Base-by-base conservation (phyloP, 2,888 invertebrate species). In the Tetranychus truncatus region DNA sequence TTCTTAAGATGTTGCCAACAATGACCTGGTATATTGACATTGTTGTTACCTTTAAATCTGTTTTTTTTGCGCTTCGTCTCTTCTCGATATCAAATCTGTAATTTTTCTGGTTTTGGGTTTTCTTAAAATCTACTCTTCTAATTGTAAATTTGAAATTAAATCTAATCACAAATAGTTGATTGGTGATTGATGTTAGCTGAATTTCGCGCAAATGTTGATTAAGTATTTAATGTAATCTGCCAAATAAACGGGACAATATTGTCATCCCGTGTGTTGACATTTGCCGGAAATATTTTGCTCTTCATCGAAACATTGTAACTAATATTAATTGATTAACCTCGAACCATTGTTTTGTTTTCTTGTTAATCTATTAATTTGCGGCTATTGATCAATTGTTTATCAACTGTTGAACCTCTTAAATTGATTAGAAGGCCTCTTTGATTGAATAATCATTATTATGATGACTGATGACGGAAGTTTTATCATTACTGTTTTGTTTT, bases 361-460 rank as follows among this genome's bases (percentile, higher is more conserved):
- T 34, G 34, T 34, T 34, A 34, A 34, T 34, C 34, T 34, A 34
- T 34, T 34, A 34, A 34, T 34, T 34, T 34, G 34, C 34, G 34
- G 34, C 34, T 34, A 34, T 4, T 34, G 34, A 34, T 34, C 34
- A 55, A 55, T 55, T 55, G 55, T 55, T 55, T 9, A 55, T 55
- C 55, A 55, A 55, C 55, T 15, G 15, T 55, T 55, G 55, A 55
- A 15, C 55, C 55, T 55, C 55, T 15, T 55, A 55, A 55, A 55
- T 55, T 55, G 55, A 55, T 55, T 55, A 55, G 55, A 55, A 55
- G 55, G 55, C 55, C 55, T 55, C 55, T 55, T 55, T 55, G 55
- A 55, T 55, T 55, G 55, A 15, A 34, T 34, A 55, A 55, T 55
- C 55, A 55, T 55, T 55, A 55, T 55, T 55, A 55, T 55, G 55